Conservation (phyloP, 2,888 invertebrate species). For the Eupithecia pulchellata region DNA sequence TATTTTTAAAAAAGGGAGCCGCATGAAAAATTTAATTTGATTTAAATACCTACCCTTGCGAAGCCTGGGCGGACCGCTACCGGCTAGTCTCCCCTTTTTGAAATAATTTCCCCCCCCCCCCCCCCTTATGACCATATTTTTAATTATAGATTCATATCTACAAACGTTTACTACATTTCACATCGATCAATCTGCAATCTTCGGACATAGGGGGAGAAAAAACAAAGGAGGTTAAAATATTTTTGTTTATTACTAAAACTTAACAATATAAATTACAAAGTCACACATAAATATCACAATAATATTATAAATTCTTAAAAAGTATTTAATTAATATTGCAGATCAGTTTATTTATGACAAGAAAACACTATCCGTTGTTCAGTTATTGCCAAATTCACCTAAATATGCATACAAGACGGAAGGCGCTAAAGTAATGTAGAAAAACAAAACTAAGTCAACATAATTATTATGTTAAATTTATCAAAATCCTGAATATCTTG, state of each 20-base stretch:
- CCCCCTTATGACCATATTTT: no score
- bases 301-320: conserved; percentile 48
- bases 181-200: no score
- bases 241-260: conserved; percentile 67
- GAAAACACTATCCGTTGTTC: conserved; percentile 34
- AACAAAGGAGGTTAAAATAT: conserved; percentile 39
- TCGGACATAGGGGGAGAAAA: not conserved
- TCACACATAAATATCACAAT: conserved; percentile 60
- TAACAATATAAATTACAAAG: conserved; percentile 62
- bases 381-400: not conserved
- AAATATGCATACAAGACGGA: not conserved
- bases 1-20: no score
- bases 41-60: no score
- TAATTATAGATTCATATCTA: no score
- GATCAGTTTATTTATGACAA: conserved; percentile 47
- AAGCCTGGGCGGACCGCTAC: no score
- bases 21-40: no score
- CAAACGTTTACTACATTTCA: no score
- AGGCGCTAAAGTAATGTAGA: not conserved
- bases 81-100: no score
- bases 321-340: conserved; percentile 46
- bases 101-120: no score
- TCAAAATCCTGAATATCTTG: not conserved
- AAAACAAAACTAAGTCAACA: not conserved
- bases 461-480: not conserved